Evolutionary conservation across 2,888 invertebrate genomes (phyloP).

Genomic region (Morpho helenor): DNA sequence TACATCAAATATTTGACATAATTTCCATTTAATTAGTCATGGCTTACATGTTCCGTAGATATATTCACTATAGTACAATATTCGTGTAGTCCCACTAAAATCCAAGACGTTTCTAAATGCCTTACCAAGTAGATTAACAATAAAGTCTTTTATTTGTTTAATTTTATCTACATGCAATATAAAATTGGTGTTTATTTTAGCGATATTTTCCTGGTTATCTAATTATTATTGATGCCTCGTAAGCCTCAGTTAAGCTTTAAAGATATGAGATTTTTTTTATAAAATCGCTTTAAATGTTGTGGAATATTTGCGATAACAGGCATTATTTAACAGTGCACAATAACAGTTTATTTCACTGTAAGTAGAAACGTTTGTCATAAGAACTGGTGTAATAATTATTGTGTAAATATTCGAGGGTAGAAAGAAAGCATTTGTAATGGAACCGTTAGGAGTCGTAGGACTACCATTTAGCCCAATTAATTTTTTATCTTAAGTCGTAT

Average conservation of each 20-base stretch:
- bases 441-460: too few species aligned
- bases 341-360: too few species aligned
- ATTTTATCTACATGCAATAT: constrained; percentile 19
- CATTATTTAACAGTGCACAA: background rate
- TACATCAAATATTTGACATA: background rate
- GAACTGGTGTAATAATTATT: too few species aligned
- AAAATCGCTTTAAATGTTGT: background rate
- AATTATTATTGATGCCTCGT: constrained; percentile 23
- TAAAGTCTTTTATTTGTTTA: constrained; percentile 15
- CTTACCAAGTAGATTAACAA: constrained; percentile 6
- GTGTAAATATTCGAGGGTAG: too few species aligned
- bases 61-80: constrained; percentile 3
- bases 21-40: background rate
- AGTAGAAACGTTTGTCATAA: background rate
- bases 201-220: constrained; percentile 16
- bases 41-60: constrained; percentile 21
- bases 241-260: constrained; percentile 10
- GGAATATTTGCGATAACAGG: background rate
- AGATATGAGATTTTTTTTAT: constrained; percentile 11
- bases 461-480: too few species aligned
- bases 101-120: constrained; percentile 11
- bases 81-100: constrained; percentile 20
- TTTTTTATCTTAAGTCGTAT: too few species aligned
- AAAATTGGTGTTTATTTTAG: constrained; percentile 14
- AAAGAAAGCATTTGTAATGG: too few species aligned